Conservation (phyloP, 2,113 vertebrate species). For the Syngnathoides biaculeatus region DNA sequence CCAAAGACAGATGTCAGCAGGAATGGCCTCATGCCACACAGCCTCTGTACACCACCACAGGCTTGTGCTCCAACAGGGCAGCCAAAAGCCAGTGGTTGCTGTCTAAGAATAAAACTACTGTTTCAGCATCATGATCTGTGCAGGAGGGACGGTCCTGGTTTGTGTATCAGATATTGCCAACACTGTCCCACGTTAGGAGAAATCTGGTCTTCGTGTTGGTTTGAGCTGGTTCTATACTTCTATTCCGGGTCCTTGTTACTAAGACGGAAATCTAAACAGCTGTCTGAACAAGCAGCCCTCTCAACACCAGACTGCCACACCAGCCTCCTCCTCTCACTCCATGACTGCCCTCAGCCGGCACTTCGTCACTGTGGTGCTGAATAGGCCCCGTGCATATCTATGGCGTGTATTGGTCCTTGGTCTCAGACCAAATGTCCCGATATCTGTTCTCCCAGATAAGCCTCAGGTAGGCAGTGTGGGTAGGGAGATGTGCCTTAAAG, state of each 20-base stretch:
- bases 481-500: slow-evolving; percentile 32
- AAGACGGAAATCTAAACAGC: slow-evolving; percentile 71
- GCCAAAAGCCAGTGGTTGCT: slow-evolving; percentile 54
- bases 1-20: slow-evolving; percentile 62
- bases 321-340: slow-evolving; percentile 28
- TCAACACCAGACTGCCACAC: slow-evolving; percentile 54
- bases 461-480: slow-evolving; percentile 48
- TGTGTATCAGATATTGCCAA: slow-evolving; percentile 20
- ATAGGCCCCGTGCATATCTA: slow-evolving; percentile 69
- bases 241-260: slow-evolving; percentile 59
- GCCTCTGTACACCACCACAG: slow-evolving; percentile 57
- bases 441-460: slow-evolving; percentile 61
- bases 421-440: slow-evolving; percentile 56
- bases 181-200: slow-evolving; percentile 14
- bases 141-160: slow-evolving; percentile 40
- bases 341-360: slow-evolving; percentile 32
- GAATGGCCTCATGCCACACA: slow-evolving; percentile 35
- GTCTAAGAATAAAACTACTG: slow-evolving; percentile 66
- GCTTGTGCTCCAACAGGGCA: slow-evolving; percentile 42
- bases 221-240: slow-evolving; percentile 34
- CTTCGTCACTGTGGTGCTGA: slow-evolving; percentile 57
- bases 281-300: slow-evolving; percentile 67
- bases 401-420: slow-evolving; percentile 61
- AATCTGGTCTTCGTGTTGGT: slow-evolving; percentile 20
- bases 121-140: slow-evolving; percentile 40